Base-by-base conservation (phyloP, 2,797 vertebrate genomes). In the Sebastes hubbsi region DNA sequence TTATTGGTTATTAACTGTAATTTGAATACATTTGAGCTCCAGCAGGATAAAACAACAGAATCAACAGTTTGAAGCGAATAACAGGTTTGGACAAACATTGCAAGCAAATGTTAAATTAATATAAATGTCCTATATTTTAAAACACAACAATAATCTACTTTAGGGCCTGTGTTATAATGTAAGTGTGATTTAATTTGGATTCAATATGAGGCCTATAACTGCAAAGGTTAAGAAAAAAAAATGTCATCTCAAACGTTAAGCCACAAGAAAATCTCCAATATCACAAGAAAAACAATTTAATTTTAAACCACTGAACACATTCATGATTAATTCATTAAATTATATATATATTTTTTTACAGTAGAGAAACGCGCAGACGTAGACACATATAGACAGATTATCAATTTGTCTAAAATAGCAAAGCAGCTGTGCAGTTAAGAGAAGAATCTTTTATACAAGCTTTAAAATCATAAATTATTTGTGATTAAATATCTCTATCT, bases 201-300 rank as follows among this genome's bases (percentile, higher is more conserved):
- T 78, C 2, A 68, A 24, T 49, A 5, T 67, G 56, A 84, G 74
- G 65, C 75, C 73, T 78, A 25, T 38, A 66, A 18, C 25, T 76
- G 18, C 34, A 56, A 54, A 76, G 7, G 6, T 74, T 46, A 42
- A 62, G 16, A 20, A 36, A 32, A 42, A 42, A 24, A 22, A 65
- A 25, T 59, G 20, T 32, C 16, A 78, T 38, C 3, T 14, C 30
- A 68, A 72, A 32, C 6, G 0, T 52, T 18, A 52, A 77, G 59
- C 4, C 13, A 13, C 5, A 18, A 46, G 2, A 25, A 56, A 24
- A 14, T 13, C 1, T 59, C 24, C 1, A 10, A 42, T 9, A 18
- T 4, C 8, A 9, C 3, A 12, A 25, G 6, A 29, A 32, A 30
- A 56, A n/a, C 8, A 55, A 14, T 67, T 66, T 20, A 2, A 46